phyloP scores from a whole-genome alignment of 2,113 vertebrate species.

The Brachirus orientalis region DNA sequence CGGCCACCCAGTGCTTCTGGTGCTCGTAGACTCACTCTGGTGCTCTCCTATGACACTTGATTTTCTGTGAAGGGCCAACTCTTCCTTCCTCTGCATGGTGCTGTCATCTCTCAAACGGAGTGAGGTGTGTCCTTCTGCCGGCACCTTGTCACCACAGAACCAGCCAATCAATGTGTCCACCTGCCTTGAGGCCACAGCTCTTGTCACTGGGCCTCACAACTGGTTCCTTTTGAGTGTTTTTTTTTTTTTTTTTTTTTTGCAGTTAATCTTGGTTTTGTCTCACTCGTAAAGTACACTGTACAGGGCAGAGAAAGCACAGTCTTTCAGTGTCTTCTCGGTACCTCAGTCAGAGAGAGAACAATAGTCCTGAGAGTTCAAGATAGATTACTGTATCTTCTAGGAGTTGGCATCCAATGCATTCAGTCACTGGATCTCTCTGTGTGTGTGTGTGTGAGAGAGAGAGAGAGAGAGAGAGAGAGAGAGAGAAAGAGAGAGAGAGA shows the following conservation, averaged over 20 bases:
- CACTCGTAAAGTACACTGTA: constrained; percentile 40
- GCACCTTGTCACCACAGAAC: constrained; percentile 54
- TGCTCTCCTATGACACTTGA: constrained; percentile 77
- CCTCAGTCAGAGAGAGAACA: constrained; percentile 34
- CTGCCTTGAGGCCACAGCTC: constrained; percentile 22
- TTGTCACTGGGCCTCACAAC: constrained; percentile 19
- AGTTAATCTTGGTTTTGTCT: constrained; percentile 45
- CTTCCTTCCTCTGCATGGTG: constrained; percentile 74
- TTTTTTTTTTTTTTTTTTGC: constrained; percentile 28
- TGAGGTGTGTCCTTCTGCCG: constrained; percentile 42
- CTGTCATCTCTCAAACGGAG: constrained; percentile 73
- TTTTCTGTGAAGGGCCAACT: constrained; percentile 52
- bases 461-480: constrained; percentile 23
- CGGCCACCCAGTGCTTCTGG: constrained; percentile 39
- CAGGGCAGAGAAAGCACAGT: constrained; percentile 52
- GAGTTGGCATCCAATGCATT: constrained; percentile 40
- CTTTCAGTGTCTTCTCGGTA: constrained; percentile 24
- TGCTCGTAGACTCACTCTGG: constrained; percentile 69
- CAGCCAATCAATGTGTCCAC: constrained; percentile 36
- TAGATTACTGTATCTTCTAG: constrained; percentile 44
- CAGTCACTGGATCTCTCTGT: constrained; percentile 52
- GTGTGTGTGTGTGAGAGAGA: constrained; percentile 14
- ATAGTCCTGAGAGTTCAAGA: constrained; percentile 31
- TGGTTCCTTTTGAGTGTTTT: constrained; percentile 23
- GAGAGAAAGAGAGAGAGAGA: constrained; percentile 13